These are phyloP conservation scores for Betta splendens DNA, from an alignment of 2,797 vertebrate genomes.

Conservation along the genomic window DNA sequence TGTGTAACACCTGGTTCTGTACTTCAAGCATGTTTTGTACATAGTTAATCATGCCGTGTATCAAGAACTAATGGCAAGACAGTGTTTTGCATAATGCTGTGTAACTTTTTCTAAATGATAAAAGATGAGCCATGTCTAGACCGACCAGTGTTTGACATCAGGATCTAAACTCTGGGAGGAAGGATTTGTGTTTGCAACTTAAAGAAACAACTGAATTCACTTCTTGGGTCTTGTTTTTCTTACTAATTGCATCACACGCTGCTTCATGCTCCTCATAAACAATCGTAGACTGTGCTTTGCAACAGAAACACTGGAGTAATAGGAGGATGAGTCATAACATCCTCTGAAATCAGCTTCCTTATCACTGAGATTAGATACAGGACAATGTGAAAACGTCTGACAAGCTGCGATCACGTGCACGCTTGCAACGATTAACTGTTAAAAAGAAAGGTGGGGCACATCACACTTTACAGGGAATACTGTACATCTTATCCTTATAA, in stretches of 20 bases:
- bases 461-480: neutral
- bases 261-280: neutral
- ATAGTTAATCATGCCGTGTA: slow-evolving; percentile 76
- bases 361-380: slow-evolving; percentile 15
- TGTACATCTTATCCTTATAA: no score
- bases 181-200: slow-evolving; percentile 33
- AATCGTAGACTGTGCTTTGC: slow-evolving; percentile 24
- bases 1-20: slow-evolving; percentile 53
- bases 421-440: neutral
- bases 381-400: neutral
- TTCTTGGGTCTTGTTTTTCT: slow-evolving; percentile 55
- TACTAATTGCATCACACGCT: neutral
- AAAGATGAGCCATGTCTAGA: slow-evolving; percentile 63
- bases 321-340: slow-evolving; percentile 18
- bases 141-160: slow-evolving; percentile 55
- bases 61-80: slow-evolving; percentile 63
- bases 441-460: neutral
- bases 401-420: neutral
- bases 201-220: slow-evolving; percentile 64
- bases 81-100: slow-evolving; percentile 73
- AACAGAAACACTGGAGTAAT: neutral
- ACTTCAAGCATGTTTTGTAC: slow-evolving; percentile 75
- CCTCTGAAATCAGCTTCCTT: slow-evolving; percentile 10
- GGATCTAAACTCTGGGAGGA: slow-evolving; percentile 37
- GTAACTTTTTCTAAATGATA: slow-evolving; percentile 70